Conservation (phyloP, 2,888 invertebrate genomes). For the Trypoxylon attenuatum region DNA sequence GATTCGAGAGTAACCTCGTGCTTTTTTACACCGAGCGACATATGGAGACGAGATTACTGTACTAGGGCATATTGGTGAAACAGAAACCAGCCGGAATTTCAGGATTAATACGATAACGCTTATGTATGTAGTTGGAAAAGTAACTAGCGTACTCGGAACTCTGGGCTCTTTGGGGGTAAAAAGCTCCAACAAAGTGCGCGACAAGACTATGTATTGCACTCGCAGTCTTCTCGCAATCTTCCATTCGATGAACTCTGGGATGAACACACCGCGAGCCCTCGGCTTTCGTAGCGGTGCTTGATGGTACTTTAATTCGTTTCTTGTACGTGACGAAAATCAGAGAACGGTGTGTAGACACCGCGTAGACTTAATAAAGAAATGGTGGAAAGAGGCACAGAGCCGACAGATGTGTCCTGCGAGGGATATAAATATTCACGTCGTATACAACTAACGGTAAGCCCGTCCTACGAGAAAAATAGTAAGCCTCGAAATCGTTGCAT, state of each 20-base stretch:
- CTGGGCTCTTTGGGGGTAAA: conserved; percentile 14
- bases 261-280: conserved; percentile 13
- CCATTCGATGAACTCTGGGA: conserved; percentile 2
- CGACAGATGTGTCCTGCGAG: conserved; percentile 7
- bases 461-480: conserved; percentile 10
- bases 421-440: conserved; percentile 18
- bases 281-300: conserved; percentile 18
- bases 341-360: conserved; percentile 13
- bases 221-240: conserved; percentile 1
- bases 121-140: conserved; percentile 32
- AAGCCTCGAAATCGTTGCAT: conserved; percentile 22
- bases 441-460: conserved; percentile 38
- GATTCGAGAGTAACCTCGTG: background rate
- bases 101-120: conserved; percentile 41
- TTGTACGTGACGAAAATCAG: conserved; percentile 14
- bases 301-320: conserved; percentile 40
- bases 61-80: no score
- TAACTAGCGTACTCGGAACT: conserved; percentile 29
- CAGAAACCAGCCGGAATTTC: conserved; percentile 31
- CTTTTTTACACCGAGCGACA: conserved; percentile 25
- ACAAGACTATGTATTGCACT: conserved; percentile 13
- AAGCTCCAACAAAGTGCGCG: background rate
- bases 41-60: conserved; percentile 25
- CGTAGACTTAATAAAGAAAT: conserved; percentile 12
- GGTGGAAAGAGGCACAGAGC: conserved; percentile 14